phyloP scores from a whole-genome alignment of 2,888 invertebrate species.

The Gastrophysa polygoni region DNA sequence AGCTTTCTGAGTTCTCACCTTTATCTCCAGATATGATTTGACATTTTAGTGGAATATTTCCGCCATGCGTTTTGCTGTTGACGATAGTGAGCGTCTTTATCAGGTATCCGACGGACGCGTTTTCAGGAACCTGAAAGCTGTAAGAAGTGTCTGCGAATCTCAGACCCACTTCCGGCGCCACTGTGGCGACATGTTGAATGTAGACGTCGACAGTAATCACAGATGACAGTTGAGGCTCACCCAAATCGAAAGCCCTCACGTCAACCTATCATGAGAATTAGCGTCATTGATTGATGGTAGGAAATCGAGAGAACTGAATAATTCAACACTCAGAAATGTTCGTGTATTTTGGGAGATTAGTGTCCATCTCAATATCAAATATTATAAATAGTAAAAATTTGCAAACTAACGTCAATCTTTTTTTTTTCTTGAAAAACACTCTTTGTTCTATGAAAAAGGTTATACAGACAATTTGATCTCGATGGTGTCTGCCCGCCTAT shows the following conservation, averaged over 20 bases:
- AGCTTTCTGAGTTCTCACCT: conserved; percentile 58
- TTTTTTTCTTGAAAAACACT: no score
- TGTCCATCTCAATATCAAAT: no score
- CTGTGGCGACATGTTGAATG: conserved; percentile 76
- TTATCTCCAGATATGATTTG: conserved; percentile 79
- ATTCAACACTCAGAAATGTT: no score
- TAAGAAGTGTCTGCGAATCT: conserved; percentile 89
- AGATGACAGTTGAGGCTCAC: conserved; percentile 82
- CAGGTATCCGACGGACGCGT: conserved; percentile 69
- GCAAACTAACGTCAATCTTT: no score
- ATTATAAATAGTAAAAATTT: no score
- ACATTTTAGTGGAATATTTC: conserved; percentile 77
- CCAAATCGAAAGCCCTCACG: conserved; percentile 84
- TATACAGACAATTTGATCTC: no score
- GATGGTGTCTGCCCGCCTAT: no score
- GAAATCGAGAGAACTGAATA: no score
- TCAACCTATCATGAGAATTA: conserved; percentile 66
- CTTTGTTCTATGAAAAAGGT: no score
- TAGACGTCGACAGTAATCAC: conserved; percentile 82
- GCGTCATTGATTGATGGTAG: no score
- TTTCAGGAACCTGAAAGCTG: conserved; percentile 82
- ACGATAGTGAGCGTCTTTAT: conserved; percentile 76
- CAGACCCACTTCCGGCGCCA: conserved; percentile 73
- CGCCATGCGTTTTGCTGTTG: conserved; percentile 72
- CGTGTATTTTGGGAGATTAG: no score